phyloP scores from a whole-genome alignment of 1,140 invertebrate species.

The Varroa destructor region DNA sequence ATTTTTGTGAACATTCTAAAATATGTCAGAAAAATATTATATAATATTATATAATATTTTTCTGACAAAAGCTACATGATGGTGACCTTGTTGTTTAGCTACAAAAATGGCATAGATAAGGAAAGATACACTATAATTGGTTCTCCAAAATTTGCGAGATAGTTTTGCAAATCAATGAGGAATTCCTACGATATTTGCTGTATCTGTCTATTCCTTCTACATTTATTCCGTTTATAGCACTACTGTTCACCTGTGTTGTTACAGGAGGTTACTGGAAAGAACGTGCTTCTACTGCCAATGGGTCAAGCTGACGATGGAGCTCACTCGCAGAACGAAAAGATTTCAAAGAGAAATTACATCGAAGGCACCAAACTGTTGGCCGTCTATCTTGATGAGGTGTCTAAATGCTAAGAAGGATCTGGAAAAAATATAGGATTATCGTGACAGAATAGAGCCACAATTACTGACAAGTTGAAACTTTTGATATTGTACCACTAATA shows the following conservation, averaged over 20 bases:
- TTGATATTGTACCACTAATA: too few relatives aligned
- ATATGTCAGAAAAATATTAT: too few relatives aligned
- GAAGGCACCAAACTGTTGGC: conserved; percentile 75
- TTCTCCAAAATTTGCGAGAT: too few relatives aligned
- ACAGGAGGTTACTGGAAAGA: conserved; percentile 75
- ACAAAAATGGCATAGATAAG: too few relatives aligned
- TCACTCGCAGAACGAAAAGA: conserved; percentile 95
- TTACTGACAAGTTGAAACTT: too few relatives aligned
- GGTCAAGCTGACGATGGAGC: conserved; percentile 88
- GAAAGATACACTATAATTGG: too few relatives aligned
- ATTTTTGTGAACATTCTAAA: too few relatives aligned
- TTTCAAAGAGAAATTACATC: conserved; percentile 81
- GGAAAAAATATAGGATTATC: not conserved
- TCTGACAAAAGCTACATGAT: too few relatives aligned
- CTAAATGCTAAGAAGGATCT: conserved; percentile 42
- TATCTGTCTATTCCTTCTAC: conserved; percentile 22
- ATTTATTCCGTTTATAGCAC: conserved; percentile 22
- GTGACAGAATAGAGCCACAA: not conserved
- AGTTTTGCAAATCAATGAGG: too few relatives aligned
- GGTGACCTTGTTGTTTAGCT: too few relatives aligned
- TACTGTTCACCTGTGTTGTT: conserved; percentile 29
- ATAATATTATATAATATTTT: too few relatives aligned
- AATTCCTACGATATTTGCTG: too few relatives aligned
- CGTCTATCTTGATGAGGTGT: conserved; percentile 66
- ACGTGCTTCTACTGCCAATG: conserved; percentile 72